Evolutionary conservation across 1,140 invertebrate genomes (phyloP).

Genomic region (Drosophila ananassae): DNA sequence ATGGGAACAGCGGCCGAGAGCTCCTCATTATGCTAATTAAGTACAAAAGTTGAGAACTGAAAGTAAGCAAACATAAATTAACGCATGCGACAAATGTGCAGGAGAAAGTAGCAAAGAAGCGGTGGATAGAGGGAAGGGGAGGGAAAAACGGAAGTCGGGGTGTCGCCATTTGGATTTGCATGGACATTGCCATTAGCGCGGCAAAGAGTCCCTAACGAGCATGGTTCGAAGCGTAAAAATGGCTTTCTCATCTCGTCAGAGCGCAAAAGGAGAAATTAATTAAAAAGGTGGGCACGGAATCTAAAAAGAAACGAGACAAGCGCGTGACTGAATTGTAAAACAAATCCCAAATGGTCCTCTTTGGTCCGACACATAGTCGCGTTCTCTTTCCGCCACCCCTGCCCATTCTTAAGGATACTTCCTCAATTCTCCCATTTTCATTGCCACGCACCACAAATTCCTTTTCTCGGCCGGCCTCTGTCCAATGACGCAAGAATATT

Average conservation of each 20-base stretch:
- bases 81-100: constrained; percentile 72
- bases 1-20: constrained; percentile 23
- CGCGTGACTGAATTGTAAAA: constrained; percentile 76
- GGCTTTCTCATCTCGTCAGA: constrained; percentile 28
- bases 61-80: constrained; percentile 67
- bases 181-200: constrained; percentile 45
- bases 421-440: constrained; percentile 8
- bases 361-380: constrained; percentile 25
- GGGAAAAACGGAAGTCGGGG: constrained; percentile 49
- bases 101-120: background rate
- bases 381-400: background rate
- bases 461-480: constrained; percentile 16
- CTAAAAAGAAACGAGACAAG: constrained; percentile 52
- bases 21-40: constrained; percentile 67
- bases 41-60: constrained; percentile 51
- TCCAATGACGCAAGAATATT: constrained; percentile 76
- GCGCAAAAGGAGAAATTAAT: constrained; percentile 67
- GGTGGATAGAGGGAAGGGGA: constrained; percentile 8
- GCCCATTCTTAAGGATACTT: background rate
- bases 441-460: constrained; percentile 46
- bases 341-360: constrained; percentile 52
- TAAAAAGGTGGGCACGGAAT: constrained; percentile 66
- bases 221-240: constrained; percentile 61
- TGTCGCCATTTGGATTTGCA: constrained; percentile 78
- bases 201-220: constrained; percentile 25